A percentile compares a stretch with the other conserved stretches of the same genome.
Conservation (phyloP, 92 coral and sea anemone genomes). For the Porites lobata region DNA sequence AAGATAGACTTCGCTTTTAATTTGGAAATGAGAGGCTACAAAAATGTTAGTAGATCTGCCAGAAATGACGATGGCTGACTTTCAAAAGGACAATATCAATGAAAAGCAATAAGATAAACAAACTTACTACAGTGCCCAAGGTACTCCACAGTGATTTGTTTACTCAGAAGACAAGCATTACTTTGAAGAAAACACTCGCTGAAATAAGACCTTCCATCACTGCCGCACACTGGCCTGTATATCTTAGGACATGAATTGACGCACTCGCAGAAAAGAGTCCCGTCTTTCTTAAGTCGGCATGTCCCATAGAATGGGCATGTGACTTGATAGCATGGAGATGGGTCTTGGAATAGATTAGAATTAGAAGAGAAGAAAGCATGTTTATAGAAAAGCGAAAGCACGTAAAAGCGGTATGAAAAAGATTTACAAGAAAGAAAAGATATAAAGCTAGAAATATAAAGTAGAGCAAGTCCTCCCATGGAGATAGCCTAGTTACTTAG, state of each 20-base stretch:
- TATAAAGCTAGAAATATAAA: background rate
- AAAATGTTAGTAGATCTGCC: background rate
- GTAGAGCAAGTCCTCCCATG: background rate
- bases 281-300: constrained; percentile 26
- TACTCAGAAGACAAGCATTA: constrained; percentile 74
- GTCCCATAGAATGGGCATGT: constrained; percentile 84
- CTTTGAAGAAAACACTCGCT: constrained; percentile 78
- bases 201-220: constrained; percentile 79
- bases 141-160: constrained; percentile 69
- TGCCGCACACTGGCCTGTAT: constrained; percentile 83
- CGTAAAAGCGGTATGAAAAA: background rate
- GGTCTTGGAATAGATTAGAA: constrained; percentile 4
- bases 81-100: background rate
- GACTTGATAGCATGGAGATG: constrained; percentile 69
- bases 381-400: background rate
- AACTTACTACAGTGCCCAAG: constrained; percentile 88
- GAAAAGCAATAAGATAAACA: background rate
- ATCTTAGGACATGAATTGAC: constrained; percentile 61
- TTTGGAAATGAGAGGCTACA: background rate
- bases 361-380: background rate
- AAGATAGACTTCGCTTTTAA: too few relatives aligned
- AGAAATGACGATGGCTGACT: too few relatives aligned
- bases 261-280: constrained; percentile 63
- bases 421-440: background rate
- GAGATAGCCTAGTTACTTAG: too few relatives aligned